Percentiles rank a stretch among this genome's conserved stretches.
These are phyloP conservation scores for Salmo trutta DNA, from an alignment of 2,797 vertebrate genomes.

Conservation along the genomic window DNA sequence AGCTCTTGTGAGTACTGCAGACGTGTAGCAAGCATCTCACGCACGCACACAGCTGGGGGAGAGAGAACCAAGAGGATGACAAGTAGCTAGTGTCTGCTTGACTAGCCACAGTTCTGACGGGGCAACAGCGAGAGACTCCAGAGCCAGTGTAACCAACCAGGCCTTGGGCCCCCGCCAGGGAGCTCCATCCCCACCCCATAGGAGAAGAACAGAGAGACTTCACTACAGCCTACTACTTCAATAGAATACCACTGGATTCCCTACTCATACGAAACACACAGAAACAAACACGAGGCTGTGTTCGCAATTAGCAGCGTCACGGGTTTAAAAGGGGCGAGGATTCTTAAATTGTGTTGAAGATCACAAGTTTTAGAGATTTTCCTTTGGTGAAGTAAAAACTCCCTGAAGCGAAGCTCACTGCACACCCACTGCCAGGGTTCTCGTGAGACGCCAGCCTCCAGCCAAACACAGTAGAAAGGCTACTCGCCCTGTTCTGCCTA, in stretches of 20 bases:
- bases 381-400: slow-evolving; percentile 46
- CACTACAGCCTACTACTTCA: background rate
- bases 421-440: slow-evolving; percentile 59
- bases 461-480: slow-evolving; percentile 63
- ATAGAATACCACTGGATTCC: background rate
- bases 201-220: background rate
- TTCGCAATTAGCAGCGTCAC: slow-evolving; percentile 44
- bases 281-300: background rate
- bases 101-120: background rate
- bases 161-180: background rate
- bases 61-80: background rate
- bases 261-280: slow-evolving; percentile 16
- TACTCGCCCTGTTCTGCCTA: slow-evolving; percentile 53
- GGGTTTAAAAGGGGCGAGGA: slow-evolving; percentile 63
- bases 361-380: slow-evolving; percentile 57
- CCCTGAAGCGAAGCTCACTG: slow-evolving; percentile 38
- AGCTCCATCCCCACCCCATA: background rate
- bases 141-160: background rate
- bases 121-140: background rate
- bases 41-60: background rate
- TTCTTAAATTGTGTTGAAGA: slow-evolving; percentile 62
- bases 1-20: background rate
- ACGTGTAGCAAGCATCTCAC: background rate
- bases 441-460: slow-evolving; percentile 57
- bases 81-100: background rate